Conservation (phyloP, 1,140 invertebrate species). For the Tigriopus japonicus region DNA sequence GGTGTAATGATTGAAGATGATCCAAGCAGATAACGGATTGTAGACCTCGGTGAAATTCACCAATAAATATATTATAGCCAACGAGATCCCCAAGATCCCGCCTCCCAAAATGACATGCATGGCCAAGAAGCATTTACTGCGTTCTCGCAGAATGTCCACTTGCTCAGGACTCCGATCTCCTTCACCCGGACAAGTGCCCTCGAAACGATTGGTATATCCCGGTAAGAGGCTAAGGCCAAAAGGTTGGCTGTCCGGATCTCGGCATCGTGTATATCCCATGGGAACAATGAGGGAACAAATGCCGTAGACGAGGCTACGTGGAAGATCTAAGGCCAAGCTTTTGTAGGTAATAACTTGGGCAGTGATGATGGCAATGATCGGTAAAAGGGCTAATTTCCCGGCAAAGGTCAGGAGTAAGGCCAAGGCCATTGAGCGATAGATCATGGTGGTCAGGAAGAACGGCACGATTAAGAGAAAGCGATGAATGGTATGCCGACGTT, state of each 20-base stretch:
- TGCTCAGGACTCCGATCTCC: slow-evolving; percentile 12
- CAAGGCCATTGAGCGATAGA: neutral
- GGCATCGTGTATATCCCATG: neutral
- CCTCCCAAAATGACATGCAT: slow-evolving; percentile 11
- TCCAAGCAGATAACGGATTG: neutral
- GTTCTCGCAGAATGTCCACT: slow-evolving; percentile 12
- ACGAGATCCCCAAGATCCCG: slow-evolving; percentile 4
- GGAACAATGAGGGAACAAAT: slow-evolving; percentile 8
- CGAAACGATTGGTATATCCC: neutral
- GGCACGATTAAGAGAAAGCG: neutral
- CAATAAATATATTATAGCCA: neutral
- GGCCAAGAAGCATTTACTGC: slow-evolving; percentile 10
- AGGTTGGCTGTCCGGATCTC: slow-evolving; percentile 3
- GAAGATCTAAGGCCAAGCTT: slow-evolving; percentile 8
- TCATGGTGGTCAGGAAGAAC: neutral
- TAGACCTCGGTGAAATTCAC: neutral
- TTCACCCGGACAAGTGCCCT: neutral
- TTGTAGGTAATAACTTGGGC: slow-evolving; percentile 5
- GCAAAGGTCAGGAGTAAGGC: slow-evolving; percentile 2
- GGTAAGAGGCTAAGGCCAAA: neutral
- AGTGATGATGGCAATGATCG: neutral
- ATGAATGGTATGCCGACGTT: slow-evolving; percentile 6
- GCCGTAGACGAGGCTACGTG: slow-evolving; percentile 6
- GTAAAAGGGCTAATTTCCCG: neutral
- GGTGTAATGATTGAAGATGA: neutral